Evolutionary conservation across 2,113 vertebrate species (phyloP).

Genomic region (Macaca fascicularis): T2T-MFA8v1.1 NC_088381.1:110850501-110851000

Average conservation of each 20-base stretch:
- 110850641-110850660: background rate
- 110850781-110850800: background rate
- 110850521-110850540: constrained; percentile 2
- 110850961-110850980: background rate
- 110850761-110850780: background rate
- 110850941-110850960: background rate
- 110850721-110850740: background rate
- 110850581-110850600: background rate
- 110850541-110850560: background rate
- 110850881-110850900: background rate
- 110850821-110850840: background rate
- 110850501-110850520: background rate
- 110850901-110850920: background rate
- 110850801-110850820: background rate
- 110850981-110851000: background rate
- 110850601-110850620: background rate
- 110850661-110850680: background rate
- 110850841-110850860: background rate
- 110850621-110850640: background rate
- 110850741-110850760: background rate
- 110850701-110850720: background rate
- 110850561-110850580: background rate
- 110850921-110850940: background rate
- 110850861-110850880: background rate
- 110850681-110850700: background rate